Percentiles rank a stretch among this genome's conserved stretches.
These are phyloP conservation scores for Caerostris extrusa DNA, from an alignment of 1,140 invertebrate species.

Conservation along the genomic window DNA sequence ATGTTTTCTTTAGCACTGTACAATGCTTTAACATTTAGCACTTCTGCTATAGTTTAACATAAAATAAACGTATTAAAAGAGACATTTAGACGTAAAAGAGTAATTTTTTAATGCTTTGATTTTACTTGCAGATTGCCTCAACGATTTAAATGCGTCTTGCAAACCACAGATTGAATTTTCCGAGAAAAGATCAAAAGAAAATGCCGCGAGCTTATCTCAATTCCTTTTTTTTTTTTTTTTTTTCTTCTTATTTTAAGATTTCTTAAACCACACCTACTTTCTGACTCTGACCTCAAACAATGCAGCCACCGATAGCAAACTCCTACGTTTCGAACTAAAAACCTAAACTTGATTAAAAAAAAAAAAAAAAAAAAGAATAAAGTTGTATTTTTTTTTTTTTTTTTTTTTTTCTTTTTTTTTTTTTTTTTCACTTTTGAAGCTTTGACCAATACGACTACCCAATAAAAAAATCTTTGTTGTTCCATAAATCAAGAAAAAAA, in stretches of 20 bases:
- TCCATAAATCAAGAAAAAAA: background rate
- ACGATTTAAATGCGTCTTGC: too few relatives aligned
- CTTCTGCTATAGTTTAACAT: too few relatives aligned
- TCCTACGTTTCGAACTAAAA: constrained; percentile 27
- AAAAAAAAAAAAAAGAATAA: background rate
- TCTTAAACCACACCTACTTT: background rate
- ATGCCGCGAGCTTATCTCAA: background rate
- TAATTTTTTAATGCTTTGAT: too few relatives aligned
- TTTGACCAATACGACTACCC: background rate
- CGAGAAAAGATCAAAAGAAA: background rate
- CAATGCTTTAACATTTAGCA: too few relatives aligned
- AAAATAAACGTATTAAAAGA: too few relatives aligned
- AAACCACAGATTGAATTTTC: background rate
- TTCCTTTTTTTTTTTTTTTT: too few relatives aligned
- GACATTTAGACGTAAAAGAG: too few relatives aligned
- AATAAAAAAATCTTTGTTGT: background rate
- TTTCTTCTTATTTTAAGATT: too few relatives aligned
- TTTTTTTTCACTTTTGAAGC: background rate
- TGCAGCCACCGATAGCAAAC: background rate
- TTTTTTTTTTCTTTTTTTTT: too few relatives aligned
- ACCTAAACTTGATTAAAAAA: background rate
- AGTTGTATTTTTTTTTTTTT: too few relatives aligned
- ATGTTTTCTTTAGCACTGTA: too few relatives aligned
- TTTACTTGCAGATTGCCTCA: too few relatives aligned
- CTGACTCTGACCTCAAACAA: background rate